phyloP scores from a whole-genome alignment of 1,140 invertebrate genomes.

The Temnothorax curvispinosus region DNA sequence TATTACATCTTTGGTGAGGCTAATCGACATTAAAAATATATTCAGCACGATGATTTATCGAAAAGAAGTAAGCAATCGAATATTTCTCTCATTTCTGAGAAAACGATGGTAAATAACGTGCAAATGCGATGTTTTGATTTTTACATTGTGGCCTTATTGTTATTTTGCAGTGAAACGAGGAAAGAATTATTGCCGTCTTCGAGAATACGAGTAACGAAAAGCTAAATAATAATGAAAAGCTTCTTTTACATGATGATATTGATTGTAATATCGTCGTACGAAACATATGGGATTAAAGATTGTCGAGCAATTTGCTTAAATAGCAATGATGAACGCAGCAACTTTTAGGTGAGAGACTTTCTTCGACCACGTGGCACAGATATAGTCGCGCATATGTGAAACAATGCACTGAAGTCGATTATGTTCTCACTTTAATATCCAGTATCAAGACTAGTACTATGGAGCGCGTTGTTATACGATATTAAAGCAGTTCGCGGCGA shows the following conservation, averaged over 20 bases:
- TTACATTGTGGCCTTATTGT: background rate
- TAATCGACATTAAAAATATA: conserved; percentile 7
- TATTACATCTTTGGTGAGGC: background rate
- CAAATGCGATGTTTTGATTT: background rate
- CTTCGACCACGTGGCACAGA: background rate
- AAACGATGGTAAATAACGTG: background rate
- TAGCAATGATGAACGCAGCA: background rate
- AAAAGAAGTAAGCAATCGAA: background rate
- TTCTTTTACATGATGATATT: background rate
- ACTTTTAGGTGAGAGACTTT: background rate
- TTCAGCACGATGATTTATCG: background rate
- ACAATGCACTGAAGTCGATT: background rate
- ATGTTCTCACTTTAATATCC: conserved; percentile 34
- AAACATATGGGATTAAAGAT: background rate
- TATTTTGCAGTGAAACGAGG: background rate
- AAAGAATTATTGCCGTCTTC: background rate
- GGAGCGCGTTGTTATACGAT: conserved; percentile 9
- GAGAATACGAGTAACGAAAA: background rate
- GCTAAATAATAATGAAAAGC: background rate
- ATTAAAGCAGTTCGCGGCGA: conserved; percentile 9
- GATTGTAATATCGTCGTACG: background rate
- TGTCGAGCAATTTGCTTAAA: background rate
- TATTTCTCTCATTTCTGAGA: background rate
- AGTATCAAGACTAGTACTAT: background rate
- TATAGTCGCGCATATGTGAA: background rate